Base-by-base conservation (phyloP, 2,888 invertebrate genomes). In the Nephrotoma guestfalica region DNA sequence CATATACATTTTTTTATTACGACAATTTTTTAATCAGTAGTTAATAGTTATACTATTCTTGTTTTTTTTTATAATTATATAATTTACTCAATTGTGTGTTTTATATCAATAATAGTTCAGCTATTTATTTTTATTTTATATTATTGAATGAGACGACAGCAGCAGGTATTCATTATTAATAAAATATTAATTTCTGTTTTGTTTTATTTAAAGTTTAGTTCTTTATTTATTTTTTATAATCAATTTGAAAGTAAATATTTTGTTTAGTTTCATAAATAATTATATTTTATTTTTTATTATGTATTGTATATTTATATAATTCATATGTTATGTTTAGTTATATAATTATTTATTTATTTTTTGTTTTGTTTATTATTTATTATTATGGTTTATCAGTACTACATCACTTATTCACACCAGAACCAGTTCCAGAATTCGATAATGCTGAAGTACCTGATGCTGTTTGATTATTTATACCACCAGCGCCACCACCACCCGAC, bases 391-490 rank as follows among this genome's bases (percentile, higher is more conserved):
- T 88, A 87, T 88, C 88, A 89, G 88, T 89, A 89, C 71, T 71
- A 71, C 89, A 89, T 89, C 89, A 89, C 89, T 89, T 89, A 88
- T 88, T 88, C 89, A 89, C 89, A 86, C 88, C 88, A 88, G 89
- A 88, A 88, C 88, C 89, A 45, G 86, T 41, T 86, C 86, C 87
- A 86, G 83, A 87, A 51, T 86, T 85, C 15, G 87, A 83, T 83
- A 87, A 85, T 83, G 86, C 57, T 57, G 86, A 51, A 43, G 86
- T 40, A 57, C 40, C 51, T 6, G 84, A 30, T 47, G 83, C 18
- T 86, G 86, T 45, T 86, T 86, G 87, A 51, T 87, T 86, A 71
- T 30, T 71, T 71, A 71, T 71, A 13, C 71, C 71, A 30, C 71
- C 30, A 7, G 30, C 30, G 71, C 71, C 71, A 71, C 71, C 71